Percentiles rank a stretch among this genome's conserved stretches.
phyloP scores from a whole-genome alignment of 2,888 invertebrate species.

The Stratiomys singularior region DNA sequence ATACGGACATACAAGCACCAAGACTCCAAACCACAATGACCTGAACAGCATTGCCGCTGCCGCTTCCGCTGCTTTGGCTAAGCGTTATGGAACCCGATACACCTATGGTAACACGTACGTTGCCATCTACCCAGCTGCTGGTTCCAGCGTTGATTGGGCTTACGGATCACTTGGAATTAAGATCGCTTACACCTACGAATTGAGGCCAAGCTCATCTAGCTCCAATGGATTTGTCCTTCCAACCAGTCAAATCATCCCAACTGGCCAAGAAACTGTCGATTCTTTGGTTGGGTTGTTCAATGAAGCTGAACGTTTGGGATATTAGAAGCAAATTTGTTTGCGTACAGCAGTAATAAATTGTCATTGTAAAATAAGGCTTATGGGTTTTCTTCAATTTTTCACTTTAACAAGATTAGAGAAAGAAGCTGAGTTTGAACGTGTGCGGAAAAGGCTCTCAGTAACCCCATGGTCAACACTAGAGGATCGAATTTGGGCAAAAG shows the following conservation, averaged over 20 bases:
- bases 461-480: too few species aligned
- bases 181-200: slow-evolving; percentile 75
- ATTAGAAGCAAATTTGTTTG: slow-evolving; percentile 35
- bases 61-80: slow-evolving; percentile 63
- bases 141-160: slow-evolving; percentile 79
- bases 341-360: too few species aligned
- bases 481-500: too few species aligned
- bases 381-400: too few species aligned
- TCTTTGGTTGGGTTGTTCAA: slow-evolving; percentile 67
- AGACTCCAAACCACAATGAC: slow-evolving; percentile 68
- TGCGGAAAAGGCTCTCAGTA: too few species aligned
- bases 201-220: slow-evolving; percentile 64
- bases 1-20: slow-evolving; percentile 73
- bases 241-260: slow-evolving; percentile 72
- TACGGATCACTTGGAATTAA: slow-evolving; percentile 74
- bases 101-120: slow-evolving; percentile 71
- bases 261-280: slow-evolving; percentile 72
- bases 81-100: slow-evolving; percentile 71
- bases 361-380: too few species aligned
- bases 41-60: slow-evolving; percentile 63
- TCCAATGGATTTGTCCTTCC: slow-evolving; percentile 76
- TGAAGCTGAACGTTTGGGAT: slow-evolving; percentile 56
- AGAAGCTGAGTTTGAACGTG: too few species aligned
- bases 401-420: too few species aligned
- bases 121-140: slow-evolving; percentile 71